Evolutionary conservation across 2,113 vertebrate genomes (phyloP).

Genomic region (Nibea albiflora): DNA sequence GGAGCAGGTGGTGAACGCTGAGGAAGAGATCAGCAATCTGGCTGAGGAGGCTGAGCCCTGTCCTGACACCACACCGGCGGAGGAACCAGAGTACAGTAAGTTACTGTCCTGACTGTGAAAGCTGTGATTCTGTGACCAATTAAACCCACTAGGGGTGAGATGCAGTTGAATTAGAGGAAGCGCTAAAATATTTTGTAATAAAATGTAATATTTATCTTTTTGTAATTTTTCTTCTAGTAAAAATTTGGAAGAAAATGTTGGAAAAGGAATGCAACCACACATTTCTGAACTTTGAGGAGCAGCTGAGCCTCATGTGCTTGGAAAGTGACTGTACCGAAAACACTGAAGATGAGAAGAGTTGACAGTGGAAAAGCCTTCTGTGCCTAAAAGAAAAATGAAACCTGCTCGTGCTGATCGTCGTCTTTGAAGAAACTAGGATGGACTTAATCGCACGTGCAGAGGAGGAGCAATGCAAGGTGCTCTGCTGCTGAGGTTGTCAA

Average conservation of each 20-base stretch:
- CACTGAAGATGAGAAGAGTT: slow-evolving; percentile 70
- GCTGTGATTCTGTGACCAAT: not conserved
- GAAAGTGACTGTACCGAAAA: slow-evolving; percentile 62
- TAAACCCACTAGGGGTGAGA: not conserved
- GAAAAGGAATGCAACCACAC: slow-evolving; percentile 77
- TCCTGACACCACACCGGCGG: slow-evolving; percentile 53
- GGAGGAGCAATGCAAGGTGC: not conserved
- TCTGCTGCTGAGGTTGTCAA: slow-evolving; percentile 2
- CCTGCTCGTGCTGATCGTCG: not conserved
- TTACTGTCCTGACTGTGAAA: slow-evolving; percentile 3
- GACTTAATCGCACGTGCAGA: slow-evolving; percentile 2
- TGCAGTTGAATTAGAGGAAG: not conserved
- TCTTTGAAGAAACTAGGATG: slow-evolving; percentile 12
- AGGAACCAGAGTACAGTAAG: slow-evolving; percentile 93
- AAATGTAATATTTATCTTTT: not conserved
- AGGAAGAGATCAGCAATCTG: slow-evolving; percentile 13
- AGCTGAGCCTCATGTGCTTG: slow-evolving; percentile 64
- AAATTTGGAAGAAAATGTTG: slow-evolving; percentile 83
- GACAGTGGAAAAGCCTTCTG: slow-evolving; percentile 47
- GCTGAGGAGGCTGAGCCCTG: slow-evolving; percentile 9
- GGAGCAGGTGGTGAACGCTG: slow-evolving; percentile 39
- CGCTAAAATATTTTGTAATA: not conserved
- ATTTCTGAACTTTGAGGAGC: slow-evolving; percentile 77
- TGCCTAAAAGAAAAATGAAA: slow-evolving; percentile 24
- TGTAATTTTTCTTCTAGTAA: slow-evolving; percentile 65